A percentile compares a stretch with the other conserved stretches of the same genome.
Conservation (phyloP, 2,113 vertebrate genomes). For the Penelope pileata region DNA sequence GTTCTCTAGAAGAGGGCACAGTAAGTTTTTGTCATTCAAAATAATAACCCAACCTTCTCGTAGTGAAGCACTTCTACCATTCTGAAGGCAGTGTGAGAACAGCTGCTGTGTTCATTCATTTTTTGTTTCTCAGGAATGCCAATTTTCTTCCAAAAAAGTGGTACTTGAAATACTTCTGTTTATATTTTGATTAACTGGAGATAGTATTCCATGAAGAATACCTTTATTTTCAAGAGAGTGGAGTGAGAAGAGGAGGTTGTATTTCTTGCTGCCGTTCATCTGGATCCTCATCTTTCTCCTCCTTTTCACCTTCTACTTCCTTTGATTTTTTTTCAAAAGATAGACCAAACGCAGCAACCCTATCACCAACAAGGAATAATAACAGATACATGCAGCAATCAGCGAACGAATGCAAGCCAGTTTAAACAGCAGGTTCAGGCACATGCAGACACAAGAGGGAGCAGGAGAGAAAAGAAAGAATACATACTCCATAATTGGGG, state of each 20-base stretch:
- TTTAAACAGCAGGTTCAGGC: background rate
- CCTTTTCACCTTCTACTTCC: slow-evolving; percentile 80
- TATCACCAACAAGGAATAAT: slow-evolving; percentile 46
- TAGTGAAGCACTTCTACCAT: slow-evolving; percentile 80
- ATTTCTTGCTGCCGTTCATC: slow-evolving; percentile 86
- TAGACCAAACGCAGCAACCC: slow-evolving; percentile 93
- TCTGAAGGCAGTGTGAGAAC: slow-evolving; percentile 95
- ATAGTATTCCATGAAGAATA: slow-evolving; percentile 44
- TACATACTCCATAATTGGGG: rapidly evolving
- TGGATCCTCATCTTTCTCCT: slow-evolving; percentile 79
- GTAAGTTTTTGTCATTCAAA: background rate
- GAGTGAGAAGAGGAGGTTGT: slow-evolving; percentile 89
- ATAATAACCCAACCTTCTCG: background rate
- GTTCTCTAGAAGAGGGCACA: slow-evolving; percentile 82
- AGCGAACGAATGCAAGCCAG: background rate
- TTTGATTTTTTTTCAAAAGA: slow-evolving; percentile 80
- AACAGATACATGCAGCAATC: background rate
- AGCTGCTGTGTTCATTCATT: slow-evolving; percentile 95
- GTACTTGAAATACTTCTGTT: background rate
- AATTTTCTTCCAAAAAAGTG: slow-evolving; percentile 81
- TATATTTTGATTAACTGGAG: background rate
- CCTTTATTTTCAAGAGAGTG: slow-evolving; percentile 92
- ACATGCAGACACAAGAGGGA: rapidly evolving
- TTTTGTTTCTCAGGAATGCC: slow-evolving; percentile 93
- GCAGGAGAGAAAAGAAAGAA: background rate